Evolutionary conservation across 2,797 vertebrate species (phyloP), one percentile per base, ranked within the genome.

Genomic region (Betta splendens): DNA sequence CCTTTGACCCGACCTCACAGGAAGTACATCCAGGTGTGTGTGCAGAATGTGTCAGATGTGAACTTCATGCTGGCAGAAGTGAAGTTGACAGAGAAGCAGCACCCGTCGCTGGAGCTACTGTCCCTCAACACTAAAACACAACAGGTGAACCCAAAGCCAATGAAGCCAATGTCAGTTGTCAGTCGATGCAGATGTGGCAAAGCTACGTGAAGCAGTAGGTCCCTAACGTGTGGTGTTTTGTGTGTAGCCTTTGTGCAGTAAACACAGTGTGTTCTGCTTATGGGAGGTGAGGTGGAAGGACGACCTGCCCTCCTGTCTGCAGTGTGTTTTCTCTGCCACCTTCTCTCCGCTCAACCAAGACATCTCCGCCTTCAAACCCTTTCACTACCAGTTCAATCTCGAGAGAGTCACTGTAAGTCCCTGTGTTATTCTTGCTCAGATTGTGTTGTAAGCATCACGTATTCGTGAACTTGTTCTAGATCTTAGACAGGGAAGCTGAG

Each of bases 21-120:
- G 90, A 99, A 99, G 72, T 99, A 95, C 17, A 81, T 99, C 79
- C 97, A 98, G 84, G 92, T 99, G 75, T 95, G 94, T 36, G 78
- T 99, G 55, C 94, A 95, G 88, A 99, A 99, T 40, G 89, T 96
- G 79, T 98, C 96, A 0, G 94, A 95, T 10, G 86, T 94, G 49
- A 93, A 88, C 88, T 98, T 99, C 73, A 89, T 89, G 18, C 89
- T 99, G 79, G 93, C 91, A 25, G 92, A 95, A 13, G 88, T 92
- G 67, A 85, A 74, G 47, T 91, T 99, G 39, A 63, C 73, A 9
- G 93, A 94, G 58, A 87, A 79, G 40, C 83, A 88, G 23, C 81
- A 81, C 1, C 57, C 74, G 0, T 84, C 85, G 8, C 81, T 98
- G 79, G 89, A 87, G 65, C 91, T 98, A 20, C 77, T 87, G 16